Base-by-base conservation (phyloP, 2,797 vertebrate species). In the Myotis daubentonii region DNA sequence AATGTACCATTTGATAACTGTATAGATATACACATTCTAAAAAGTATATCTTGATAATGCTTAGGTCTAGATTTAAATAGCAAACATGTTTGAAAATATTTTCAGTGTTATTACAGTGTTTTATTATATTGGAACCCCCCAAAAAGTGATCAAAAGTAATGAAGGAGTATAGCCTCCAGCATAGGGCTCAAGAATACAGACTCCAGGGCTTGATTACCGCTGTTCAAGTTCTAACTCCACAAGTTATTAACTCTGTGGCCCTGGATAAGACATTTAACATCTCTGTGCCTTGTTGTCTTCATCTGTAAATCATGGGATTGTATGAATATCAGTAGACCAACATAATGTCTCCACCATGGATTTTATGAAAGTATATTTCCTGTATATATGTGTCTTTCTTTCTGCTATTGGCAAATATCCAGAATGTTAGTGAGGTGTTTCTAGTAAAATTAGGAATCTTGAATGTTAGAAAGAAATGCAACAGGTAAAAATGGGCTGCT, bases 31-130 rank as follows among this genome's bases (percentile, higher is more conserved):
- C 2, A 30, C 28, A 53, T 81, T 94, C 92, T 5, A 20, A 78
- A 84, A 36, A 36, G 38, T 4, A 60, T 53, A 33, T 9, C 2
- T 62, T 72, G 20, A 57, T 30, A 70, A 82, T 78, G 20, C 12
- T 85, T 87, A 74, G 41, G 11, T 87, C 33, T 94, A 12, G 20
- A 60, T 72, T 87, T 94, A 87, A 94, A 65, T 62, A 25, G 5
- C 28, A 84, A n/a, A n/a, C 8, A 57, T 87, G 15, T 60, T 87
- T 94, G 23, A 55, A 68, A 76, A 60, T 57, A 80, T 36, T 95
- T 78, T 65, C 60, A 44, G 0, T 53, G 68, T 83, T 65, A 36
- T 57, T 74, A 30, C 2, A 49, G 2, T 86, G 11, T n/a, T 62
- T 79, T 78, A 44, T 91, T 89, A 57, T 13, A 16, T 93, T 36